Evolutionary conservation across 2,797 vertebrate genomes (phyloP), one percentile per base, ranked within the genome.

Genomic region (Luscinia megarhynchos): DNA sequence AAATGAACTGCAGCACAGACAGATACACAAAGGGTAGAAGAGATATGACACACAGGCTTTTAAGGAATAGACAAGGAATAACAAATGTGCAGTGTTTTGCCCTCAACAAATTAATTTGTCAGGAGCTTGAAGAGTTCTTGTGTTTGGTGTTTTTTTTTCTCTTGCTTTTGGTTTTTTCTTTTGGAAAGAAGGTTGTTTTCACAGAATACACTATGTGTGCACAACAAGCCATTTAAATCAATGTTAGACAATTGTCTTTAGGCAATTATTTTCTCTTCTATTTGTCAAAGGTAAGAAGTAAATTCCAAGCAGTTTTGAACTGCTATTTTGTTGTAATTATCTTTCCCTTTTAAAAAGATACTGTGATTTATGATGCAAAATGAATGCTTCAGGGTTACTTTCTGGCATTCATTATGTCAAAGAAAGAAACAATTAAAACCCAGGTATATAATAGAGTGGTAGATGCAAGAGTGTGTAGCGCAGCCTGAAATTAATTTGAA

Each of bases 161-260:
- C 29, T 34, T 45, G 18, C 30, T 46, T 77, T 57, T 55, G 22
- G 0, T 12, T 32, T 61, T 48, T 62, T 87, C 58, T 87, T 94
- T 69, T 90, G 24, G 45, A 87, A 93, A 77, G 69, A 84, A 89
- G 67, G 43, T 80, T 96, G 87, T 95, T 97, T 97, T 89, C 14
- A 22, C 63, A 89, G 64, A 95, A 91, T 84, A 59, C 48, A 90
- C 21, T 58, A 32, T 91, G 58, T 88, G 54, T 94, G 88, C 90
- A 87, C 94, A 97, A 96, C 90, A 97, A 97, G 75, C 97, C 91
- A 96, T 96, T 93, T 97, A 97, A 97, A 97, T 97, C 91, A 97
- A 93, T 92, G 91, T 80, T 97, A 93, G 90, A 88, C 67, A 77
- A 77, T 95, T 97, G 94, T 97, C 95, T 97, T 97, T 87, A 96